Evolutionary conservation across 2,797 vertebrate species (phyloP), one percentile per base, ranked within the genome.

Genomic region (Sebastiscus tertius): DNA sequence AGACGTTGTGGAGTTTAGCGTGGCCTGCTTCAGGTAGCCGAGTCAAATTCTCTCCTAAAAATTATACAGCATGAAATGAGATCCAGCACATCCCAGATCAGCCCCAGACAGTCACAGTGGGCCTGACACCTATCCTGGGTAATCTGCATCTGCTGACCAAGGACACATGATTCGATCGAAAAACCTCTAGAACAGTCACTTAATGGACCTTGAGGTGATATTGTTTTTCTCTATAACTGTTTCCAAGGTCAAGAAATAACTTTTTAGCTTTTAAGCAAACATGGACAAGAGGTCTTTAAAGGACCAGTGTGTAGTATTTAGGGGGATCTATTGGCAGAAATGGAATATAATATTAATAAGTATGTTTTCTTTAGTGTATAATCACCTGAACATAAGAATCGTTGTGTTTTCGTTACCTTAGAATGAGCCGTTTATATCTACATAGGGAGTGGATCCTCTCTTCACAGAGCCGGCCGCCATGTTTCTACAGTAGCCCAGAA

Each of bases 261-360:
- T 42, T 42, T 42, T 42, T 42, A 42, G 39, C 7, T 24, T 68
- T 56, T 18, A 56, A 6, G 31, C 10, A 10, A 66, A 66, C 26
- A n/a, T 29, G 16, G 10, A 59, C 0, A 62, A 49, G 12, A 24
- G 33, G 3, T 52, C 0, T 3, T 31, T 31, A 12, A 33, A 59
- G 3, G 42, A 18, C 16, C 42, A 49, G 42, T 49, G 42, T 49
- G 1, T 18, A 49, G 16, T 18, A 49, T 46, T 46, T 46, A 46
- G 14, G 42, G 42, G 6, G 42, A 46, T 0, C 42, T 0, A 46
- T 46, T 46, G 0, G 42, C 42, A 49, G 0, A 18, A 49, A 49
- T 49, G 42, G 42, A 49, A 49, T 0, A 46, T 46, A 46, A 46
- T 46, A 46, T 46, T 46, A 46, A 46, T 46, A 46, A 46, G 42